Base-by-base conservation (phyloP, 2,888 invertebrate species). In the Nomada hirtipes region DNA sequence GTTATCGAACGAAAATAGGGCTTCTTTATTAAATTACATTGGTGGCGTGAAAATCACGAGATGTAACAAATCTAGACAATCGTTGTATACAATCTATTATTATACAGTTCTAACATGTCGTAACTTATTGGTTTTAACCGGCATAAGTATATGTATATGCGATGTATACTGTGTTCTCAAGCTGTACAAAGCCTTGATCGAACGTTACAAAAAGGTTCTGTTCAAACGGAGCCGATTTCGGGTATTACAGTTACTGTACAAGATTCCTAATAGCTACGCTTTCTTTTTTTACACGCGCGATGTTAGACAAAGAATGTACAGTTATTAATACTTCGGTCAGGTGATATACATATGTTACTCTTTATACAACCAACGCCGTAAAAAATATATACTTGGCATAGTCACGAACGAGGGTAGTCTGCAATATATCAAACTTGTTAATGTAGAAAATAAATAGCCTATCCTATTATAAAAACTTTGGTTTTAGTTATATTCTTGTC, bases 391-490 rank as follows among this genome's bases (percentile, higher is more conserved):
- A 36, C 57, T 52, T 11, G 60, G 23, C 4, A 42, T 47, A 52
- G 9, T 36, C 18, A 59, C 52, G 26, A 83, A 63, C 55, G 65
- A 78, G 15, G 75, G 13, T 55, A 68, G 52, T 72, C 11, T 64
- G 61, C 63, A 69, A 75, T 26, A 55, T 79, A 83, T 72, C 23
- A 78, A 79, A 79, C 69, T 44, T 18, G 60, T 83, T 78, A 72
- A 71, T 79, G 68, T 64, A 76, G 76, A 84, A 86, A 77, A 78
- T 83, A 83, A 61, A 83, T 61, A n/a, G 36, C 36, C 63, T 86
- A 74, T 29, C 20, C 59, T 78, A 84, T 55, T 26, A 36, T 78
- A 79, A 81, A 88, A 86, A 77, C 81, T 88, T 88, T 86, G 77
- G 72, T 83, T 70, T 68, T 26, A 61, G 26, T 67, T 70, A 60